These are phyloP conservation scores for Nyctalus aviator DNA, from an alignment of 2,797 vertebrate species.

Conservation along the genomic window DNA sequence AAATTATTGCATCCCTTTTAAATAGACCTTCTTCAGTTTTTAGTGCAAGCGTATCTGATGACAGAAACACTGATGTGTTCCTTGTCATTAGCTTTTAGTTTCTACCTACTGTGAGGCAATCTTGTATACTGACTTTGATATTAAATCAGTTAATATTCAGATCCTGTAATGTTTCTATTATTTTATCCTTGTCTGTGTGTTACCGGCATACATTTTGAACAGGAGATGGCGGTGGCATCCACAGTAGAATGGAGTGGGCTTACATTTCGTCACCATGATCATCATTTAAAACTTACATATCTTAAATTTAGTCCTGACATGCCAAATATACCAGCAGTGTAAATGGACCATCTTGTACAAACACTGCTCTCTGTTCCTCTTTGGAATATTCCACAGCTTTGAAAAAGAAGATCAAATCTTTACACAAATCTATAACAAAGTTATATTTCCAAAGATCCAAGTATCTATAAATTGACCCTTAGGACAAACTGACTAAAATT, in stretches of 20 bases:
- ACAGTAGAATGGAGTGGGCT: background rate
- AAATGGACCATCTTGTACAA: background rate
- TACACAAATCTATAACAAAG: background rate
- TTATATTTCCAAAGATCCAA: background rate
- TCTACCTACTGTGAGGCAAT: background rate
- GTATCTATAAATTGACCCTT: background rate
- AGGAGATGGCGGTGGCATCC: background rate
- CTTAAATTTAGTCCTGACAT: background rate
- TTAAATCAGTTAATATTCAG: background rate
- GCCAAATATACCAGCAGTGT: background rate
- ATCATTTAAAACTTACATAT: background rate
- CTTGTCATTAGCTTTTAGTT: background rate
- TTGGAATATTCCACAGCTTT: background rate
- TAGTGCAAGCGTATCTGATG: background rate
- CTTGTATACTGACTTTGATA: background rate
- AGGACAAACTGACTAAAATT: background rate
- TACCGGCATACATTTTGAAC: background rate
- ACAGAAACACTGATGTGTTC: background rate
- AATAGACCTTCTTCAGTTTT: background rate
- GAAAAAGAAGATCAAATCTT: background rate
- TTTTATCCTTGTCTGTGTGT: background rate
- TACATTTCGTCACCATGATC: background rate
- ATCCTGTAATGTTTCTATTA: background rate
- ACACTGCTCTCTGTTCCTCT: background rate
- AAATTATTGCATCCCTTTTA: background rate